Evolutionary conservation across 1,140 invertebrate species (phyloP), one percentile per base, ranked within the genome.

Genomic region (Cotesia glomerata): DNA sequence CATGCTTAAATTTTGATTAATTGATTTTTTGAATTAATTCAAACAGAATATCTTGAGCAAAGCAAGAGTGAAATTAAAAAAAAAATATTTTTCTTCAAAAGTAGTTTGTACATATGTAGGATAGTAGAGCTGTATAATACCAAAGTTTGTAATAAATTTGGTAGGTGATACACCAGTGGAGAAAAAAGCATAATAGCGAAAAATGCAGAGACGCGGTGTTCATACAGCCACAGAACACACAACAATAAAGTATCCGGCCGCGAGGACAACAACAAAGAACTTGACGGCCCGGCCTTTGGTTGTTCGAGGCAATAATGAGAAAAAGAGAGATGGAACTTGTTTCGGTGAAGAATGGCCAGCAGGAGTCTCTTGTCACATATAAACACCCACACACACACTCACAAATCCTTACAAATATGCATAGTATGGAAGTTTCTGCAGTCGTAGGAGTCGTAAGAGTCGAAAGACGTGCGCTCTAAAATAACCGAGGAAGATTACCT

Each of bases 181-280:
- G 59, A 62, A 34, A 62, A 62, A 49, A 45, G 11, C 11, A 18
- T 45, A 45, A 18, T 67, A 54, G 62, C 11, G 14, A 64, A 54
- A 67, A 34, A 67, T 67, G 39, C 51, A 49, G 65, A 9, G 56
- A 58, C 26, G 56, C 39, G 39, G 39, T 45, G 39, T 5, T 45
- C 56, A 58, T 16, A 58, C 56, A 58, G 56, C 56, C 32, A 18
- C 26, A 26, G 26, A 26, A 26, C 11, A 64, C 32, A 63, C 36
- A 71, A 64, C 39, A 64, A 71, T 52, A 63, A 64, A 64, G 45
- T 62, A 63, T 71, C 51, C 69, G 69, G 56, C 69, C 56, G 58
- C 69, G 69, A 70, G 58, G 69, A 70, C 69, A 62, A 61, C 69
- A 70, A 70, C 58, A 70, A 70, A 70, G 58, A 39, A 32, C n/a